Percentiles rank a stretch among this genome's conserved stretches.
phyloP scores from a whole-genome alignment of 2,113 vertebrate genomes.

The Triplophysa rosa region DNA sequence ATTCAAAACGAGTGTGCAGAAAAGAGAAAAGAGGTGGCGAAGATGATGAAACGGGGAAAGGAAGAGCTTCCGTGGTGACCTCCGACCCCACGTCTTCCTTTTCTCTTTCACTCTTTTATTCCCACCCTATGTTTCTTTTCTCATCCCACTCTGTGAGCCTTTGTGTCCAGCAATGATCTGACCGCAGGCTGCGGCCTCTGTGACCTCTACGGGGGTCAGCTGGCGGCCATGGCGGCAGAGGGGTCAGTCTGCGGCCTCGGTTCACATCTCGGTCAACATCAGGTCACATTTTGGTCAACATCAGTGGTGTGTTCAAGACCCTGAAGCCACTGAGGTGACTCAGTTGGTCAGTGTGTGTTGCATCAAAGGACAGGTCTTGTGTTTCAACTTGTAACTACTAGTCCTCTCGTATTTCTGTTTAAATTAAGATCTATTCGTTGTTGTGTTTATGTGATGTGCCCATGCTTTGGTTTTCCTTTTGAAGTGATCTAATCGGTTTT shows the following conservation, averaged over 20 bases:
- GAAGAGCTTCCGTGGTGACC: conserved; percentile 51
- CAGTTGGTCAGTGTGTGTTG: background rate
- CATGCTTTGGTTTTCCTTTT: background rate
- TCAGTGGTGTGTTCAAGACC: conserved; percentile 46
- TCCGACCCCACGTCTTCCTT: conserved; percentile 49
- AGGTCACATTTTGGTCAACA: conserved; percentile 56
- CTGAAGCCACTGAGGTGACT: conserved; percentile 33
- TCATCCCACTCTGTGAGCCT: conserved; percentile 52
- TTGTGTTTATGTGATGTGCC: background rate
- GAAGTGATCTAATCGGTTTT: background rate
- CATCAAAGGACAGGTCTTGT: conserved; percentile 37
- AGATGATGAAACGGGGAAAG: conserved; percentile 51
- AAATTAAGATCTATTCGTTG: background rate
- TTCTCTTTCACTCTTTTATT: conserved; percentile 49
- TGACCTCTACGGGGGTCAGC: conserved; percentile 45
- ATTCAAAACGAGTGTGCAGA: conserved; percentile 40
- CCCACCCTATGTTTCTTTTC: conserved; percentile 55
- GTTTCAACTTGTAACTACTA: conserved; percentile 22
- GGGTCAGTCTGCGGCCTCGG: conserved; percentile 66
- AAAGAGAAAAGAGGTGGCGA: conserved; percentile 40
- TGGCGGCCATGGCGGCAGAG: conserved; percentile 39
- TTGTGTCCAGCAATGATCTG: conserved; percentile 51
- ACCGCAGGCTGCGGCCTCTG: conserved; percentile 41
- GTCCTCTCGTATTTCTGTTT: conserved; percentile 1
- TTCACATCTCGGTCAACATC: conserved; percentile 80